A percentile compares a stretch with the other conserved stretches of the same genome.
Evolutionary conservation across 2,888 invertebrate genomes (phyloP).

Genomic region (Lordiphosa fenestrarum): DNA sequence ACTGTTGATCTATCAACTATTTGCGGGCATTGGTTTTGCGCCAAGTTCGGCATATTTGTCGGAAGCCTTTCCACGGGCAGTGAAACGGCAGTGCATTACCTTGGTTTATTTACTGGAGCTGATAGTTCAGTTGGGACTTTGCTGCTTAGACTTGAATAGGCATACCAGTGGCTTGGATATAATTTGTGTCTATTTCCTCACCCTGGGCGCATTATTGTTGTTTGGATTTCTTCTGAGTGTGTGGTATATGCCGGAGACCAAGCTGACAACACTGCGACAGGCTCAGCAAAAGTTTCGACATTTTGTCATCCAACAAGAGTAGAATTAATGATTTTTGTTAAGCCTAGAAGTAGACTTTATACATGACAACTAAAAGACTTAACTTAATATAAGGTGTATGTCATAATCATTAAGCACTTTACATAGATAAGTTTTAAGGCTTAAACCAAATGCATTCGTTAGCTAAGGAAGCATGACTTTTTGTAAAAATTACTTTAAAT

Average conservation of each 20-base stretch:
- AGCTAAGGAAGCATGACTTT: too few relatives aligned
- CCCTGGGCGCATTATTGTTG: conserved; percentile 54
- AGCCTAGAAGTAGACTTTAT: conserved; percentile 23
- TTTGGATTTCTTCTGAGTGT: conserved; percentile 51
- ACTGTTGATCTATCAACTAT: conserved; percentile 60
- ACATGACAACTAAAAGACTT: conserved; percentile 21
- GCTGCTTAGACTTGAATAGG: conserved; percentile 22
- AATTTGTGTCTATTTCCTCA: conserved; percentile 47
- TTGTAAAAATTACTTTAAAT: too few relatives aligned
- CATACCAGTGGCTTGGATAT: neutral
- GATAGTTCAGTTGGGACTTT: conserved; percentile 59
- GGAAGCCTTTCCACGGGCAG: conserved; percentile 73
- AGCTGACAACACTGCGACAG: conserved; percentile 56
- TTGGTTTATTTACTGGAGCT: conserved; percentile 60
- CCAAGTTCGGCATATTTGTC: conserved; percentile 72
- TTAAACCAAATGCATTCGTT: too few relatives aligned
- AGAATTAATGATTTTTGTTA: neutral
- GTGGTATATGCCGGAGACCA: conserved; percentile 75
- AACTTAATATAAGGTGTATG: conserved; percentile 2
- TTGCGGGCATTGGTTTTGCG: conserved; percentile 61
- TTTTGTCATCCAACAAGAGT: conserved; percentile 14
- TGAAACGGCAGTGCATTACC: conserved; percentile 68
- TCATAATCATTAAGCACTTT: too few relatives aligned
- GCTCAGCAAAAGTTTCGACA: conserved; percentile 63
- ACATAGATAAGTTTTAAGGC: too few relatives aligned